Percentiles rank a stretch among this genome's conserved stretches.
Conservation (phyloP, 2,113 vertebrate species). For the Pachycephala philippinensis region DNA sequence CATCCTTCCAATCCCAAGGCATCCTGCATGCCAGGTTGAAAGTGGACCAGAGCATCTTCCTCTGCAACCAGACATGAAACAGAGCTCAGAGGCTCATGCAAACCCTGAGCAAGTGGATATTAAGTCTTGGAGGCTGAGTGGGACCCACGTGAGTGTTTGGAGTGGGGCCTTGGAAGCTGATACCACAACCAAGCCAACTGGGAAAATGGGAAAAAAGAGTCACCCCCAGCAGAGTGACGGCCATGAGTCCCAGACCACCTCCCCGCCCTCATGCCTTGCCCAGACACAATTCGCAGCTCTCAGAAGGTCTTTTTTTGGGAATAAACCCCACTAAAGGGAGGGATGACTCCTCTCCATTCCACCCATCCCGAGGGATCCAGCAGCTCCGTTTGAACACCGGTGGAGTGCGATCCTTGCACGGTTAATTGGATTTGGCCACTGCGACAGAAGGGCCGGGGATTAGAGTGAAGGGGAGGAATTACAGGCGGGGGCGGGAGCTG, state of each 20-base stretch:
- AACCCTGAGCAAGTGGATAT: not conserved
- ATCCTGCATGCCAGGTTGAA: rapidly evolving
- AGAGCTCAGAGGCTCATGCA: not conserved
- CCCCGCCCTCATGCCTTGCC: not conserved
- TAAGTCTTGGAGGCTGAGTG: not conserved
- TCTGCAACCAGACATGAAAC: not conserved
- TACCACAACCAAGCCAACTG: not conserved
- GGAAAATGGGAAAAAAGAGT: not conserved
- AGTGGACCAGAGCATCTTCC: not conserved
- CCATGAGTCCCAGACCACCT: not conserved
- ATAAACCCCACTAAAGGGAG: not conserved
- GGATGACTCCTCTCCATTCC: not conserved
- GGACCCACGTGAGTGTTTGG: rapidly evolving
- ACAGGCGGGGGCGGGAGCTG: not conserved
- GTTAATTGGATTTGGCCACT: constrained; percentile 33
- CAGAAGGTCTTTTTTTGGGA: not conserved
- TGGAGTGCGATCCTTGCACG: not conserved
- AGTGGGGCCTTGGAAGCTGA: not conserved
- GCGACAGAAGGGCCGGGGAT: constrained; percentile 13
- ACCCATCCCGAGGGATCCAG: rapidly evolving
- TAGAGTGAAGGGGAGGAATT: constrained; percentile 15
- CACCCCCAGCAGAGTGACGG: rapidly evolving
- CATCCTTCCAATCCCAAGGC: not conserved
- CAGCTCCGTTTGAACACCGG: rapidly evolving
- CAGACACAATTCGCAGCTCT: rapidly evolving